Percentiles rank a stretch among this genome's conserved stretches.
These are phyloP conservation scores for Melangyna quadrimaculata DNA, from an alignment of 2,888 invertebrate species.

Conservation along the genomic window DNA sequence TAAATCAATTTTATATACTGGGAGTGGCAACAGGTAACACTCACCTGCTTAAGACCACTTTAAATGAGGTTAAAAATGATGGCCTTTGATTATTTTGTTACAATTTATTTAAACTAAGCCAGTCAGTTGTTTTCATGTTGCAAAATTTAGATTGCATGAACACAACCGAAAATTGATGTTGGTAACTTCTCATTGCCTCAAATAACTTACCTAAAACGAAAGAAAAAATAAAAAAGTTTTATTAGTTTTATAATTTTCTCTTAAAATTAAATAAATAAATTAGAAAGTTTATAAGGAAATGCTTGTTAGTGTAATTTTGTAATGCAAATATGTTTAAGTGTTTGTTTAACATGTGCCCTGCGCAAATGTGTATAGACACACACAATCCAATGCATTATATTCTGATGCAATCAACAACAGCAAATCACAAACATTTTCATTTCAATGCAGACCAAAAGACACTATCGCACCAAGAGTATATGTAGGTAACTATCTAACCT, in stretches of 20 bases:
- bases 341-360: slow-evolving; percentile 6
- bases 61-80: slow-evolving; percentile 46
- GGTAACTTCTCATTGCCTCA: background rate
- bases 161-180: background rate
- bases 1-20: slow-evolving; percentile 46
- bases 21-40: slow-evolving; percentile 46
- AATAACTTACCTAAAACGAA: slow-evolving; percentile 43
- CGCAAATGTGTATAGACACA: background rate
- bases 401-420: slow-evolving; percentile 58
- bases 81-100: slow-evolving; percentile 10
- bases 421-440: slow-evolving; percentile 25
- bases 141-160: background rate
- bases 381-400: slow-evolving; percentile 13
- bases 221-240: background rate
- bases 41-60: slow-evolving; percentile 15
- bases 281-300: slow-evolving; percentile 67
- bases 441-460: slow-evolving; percentile 1
- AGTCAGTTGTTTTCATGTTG: background rate
- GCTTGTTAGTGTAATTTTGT: slow-evolving; percentile 15
- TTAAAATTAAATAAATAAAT: slow-evolving; percentile 18
- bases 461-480: slow-evolving; percentile 8
- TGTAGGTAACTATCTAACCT: background rate
- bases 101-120: background rate
- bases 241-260: slow-evolving; percentile 1
- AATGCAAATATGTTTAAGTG: slow-evolving; percentile 47